phyloP scores from a whole-genome alignment of 2,888 invertebrate genomes.

The Zhengitettix transpicula region DNA sequence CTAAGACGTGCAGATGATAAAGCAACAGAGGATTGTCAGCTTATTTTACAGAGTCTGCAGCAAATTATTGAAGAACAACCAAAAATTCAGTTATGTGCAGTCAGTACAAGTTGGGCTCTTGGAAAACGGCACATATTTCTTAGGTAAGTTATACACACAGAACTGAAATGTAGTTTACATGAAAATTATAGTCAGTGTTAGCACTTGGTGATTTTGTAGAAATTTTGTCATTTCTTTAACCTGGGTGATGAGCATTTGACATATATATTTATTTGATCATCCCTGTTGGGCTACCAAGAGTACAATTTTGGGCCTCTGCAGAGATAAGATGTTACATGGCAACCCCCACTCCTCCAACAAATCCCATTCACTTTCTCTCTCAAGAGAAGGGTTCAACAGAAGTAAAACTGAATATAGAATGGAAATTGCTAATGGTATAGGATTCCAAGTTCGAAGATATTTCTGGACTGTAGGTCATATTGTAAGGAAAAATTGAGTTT shows the following conservation, averaged over 20 bases:
- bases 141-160: constrained; percentile 22
- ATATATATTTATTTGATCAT: too few species aligned
- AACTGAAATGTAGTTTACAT: neutral
- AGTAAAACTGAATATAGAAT: too few species aligned
- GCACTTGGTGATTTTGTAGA: neutral
- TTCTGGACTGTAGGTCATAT: too few species aligned
- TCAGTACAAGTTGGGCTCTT: constrained; percentile 72
- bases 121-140: constrained; percentile 88
- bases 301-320: too few species aligned
- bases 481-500: too few species aligned
- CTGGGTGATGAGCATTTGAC: neutral
- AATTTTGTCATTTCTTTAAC: neutral
- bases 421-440: too few species aligned
- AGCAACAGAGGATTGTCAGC: constrained; percentile 55
- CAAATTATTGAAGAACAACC: constrained; percentile 31
- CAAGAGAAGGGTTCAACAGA: too few species aligned
- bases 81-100: constrained; percentile 31
- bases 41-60: constrained; percentile 55
- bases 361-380: too few species aligned
- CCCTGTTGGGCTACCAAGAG: too few species aligned
- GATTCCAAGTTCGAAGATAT: too few species aligned
- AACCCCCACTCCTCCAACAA: too few species aligned
- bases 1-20: constrained; percentile 49
- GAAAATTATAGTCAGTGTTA: neutral
- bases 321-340: too few species aligned